Percentiles rank a stretch among this genome's conserved stretches.
phyloP scores from a whole-genome alignment of 2,113 vertebrate genomes.

The Pseudorectes ferrugineus region DNA sequence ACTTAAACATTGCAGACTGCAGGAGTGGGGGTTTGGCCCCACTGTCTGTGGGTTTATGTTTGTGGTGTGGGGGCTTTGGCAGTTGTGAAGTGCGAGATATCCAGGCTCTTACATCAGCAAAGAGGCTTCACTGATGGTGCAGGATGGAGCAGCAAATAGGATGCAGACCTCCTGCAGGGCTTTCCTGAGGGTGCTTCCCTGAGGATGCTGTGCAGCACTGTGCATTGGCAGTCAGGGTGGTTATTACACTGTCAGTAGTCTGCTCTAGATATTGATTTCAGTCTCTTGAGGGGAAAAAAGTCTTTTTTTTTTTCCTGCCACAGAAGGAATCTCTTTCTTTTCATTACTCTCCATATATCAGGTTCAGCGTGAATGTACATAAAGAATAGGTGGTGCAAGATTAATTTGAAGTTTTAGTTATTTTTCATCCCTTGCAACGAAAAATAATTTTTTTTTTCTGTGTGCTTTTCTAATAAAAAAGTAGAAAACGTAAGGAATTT shows the following conservation, averaged over 20 bases:
- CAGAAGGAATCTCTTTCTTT: slow-evolving; percentile 43
- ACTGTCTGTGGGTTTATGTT: background rate
- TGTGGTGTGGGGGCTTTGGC: background rate
- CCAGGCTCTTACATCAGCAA: background rate
- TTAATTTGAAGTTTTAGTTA: slow-evolving; percentile 70
- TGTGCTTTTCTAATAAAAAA: slow-evolving; percentile 59
- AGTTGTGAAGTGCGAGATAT: background rate
- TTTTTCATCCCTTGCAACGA: slow-evolving; percentile 56
- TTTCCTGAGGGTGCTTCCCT: background rate
- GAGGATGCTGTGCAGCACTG: background rate
- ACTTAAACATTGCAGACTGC: background rate
- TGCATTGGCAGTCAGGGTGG: background rate
- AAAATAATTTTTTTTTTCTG: background rate
- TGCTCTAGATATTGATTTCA: slow-evolving; percentile 24
- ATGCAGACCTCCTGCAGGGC: background rate
- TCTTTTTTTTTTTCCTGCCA: background rate
- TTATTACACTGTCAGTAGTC: background rate
- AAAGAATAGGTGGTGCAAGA: slow-evolving; percentile 50
- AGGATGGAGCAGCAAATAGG: background rate
- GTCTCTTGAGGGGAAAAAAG: background rate
- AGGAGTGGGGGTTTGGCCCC: background rate
- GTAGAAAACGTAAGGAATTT: slow-evolving; percentile 42
- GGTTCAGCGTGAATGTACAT: background rate
- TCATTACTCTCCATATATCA: slow-evolving; percentile 26
- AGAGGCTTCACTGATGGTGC: background rate